Conservation (phyloP, 2,888 invertebrate species). For the Vesta saturnalis region DNA sequence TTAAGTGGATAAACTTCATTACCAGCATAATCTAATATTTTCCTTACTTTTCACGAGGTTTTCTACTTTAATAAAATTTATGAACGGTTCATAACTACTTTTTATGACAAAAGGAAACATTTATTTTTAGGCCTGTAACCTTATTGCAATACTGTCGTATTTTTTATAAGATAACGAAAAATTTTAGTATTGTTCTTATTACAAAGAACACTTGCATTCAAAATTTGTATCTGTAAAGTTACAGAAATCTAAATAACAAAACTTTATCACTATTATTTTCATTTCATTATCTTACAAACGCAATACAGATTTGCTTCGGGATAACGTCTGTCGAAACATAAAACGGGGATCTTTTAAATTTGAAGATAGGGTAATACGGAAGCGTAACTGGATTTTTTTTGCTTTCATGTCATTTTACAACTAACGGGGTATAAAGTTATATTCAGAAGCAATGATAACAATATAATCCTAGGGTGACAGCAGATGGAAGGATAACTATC, state of each 20-base stretch:
- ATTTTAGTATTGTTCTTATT: too few species aligned
- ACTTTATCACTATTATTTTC: too few species aligned
- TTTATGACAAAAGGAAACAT: neutral
- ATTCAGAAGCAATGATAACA: constrained; percentile 25
- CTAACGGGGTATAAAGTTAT: constrained; percentile 18
- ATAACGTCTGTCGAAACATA: too few species aligned
- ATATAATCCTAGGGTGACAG: constrained; percentile 32
- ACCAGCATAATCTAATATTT: constrained; percentile 1
- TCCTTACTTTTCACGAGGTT: neutral
- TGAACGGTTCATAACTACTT: neutral
- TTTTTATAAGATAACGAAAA: neutral
- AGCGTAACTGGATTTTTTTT: too few species aligned
- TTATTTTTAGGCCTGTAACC: neutral
- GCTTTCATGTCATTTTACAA: neutral
- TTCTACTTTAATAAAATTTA: constrained; percentile 1
- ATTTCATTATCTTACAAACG: too few species aligned
- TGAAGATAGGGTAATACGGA: too few species aligned
- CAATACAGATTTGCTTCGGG: too few species aligned
- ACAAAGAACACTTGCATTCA: neutral
- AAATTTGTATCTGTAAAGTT: too few species aligned
- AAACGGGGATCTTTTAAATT: too few species aligned
- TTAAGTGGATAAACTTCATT: constrained; percentile 1
- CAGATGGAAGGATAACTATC: constrained; percentile 31
- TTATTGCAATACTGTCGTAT: neutral
- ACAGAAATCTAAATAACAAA: too few species aligned